phyloP scores from a whole-genome alignment of 2,113 vertebrate species.

The Marmota monax region DNA sequence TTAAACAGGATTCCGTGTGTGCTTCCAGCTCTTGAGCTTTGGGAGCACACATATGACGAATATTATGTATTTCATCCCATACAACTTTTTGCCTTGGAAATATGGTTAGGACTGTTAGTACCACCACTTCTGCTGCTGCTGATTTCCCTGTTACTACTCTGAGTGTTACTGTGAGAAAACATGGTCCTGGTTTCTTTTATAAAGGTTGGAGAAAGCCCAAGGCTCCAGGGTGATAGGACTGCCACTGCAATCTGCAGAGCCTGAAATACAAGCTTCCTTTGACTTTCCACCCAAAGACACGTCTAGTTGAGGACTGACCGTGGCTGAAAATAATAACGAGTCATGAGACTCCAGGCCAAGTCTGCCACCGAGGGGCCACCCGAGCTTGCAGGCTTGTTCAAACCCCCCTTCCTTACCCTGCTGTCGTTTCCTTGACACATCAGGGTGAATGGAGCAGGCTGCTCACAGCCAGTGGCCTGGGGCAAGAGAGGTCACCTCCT shows the following conservation, averaged over 20 bases:
- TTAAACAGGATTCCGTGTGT: neutral
- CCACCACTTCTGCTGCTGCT: neutral
- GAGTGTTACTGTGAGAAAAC: neutral
- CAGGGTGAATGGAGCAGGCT: neutral
- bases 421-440: fast-evolving
- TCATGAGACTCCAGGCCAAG: neutral
- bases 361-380: neutral
- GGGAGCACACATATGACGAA: neutral
- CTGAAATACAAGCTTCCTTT: neutral
- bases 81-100: neutral
- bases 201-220: neutral
- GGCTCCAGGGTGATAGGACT: neutral
- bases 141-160: neutral
- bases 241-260: neutral
- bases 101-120: neutral
- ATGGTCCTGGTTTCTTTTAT: neutral
- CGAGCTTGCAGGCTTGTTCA: neutral
- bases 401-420: fast-evolving
- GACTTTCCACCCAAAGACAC: neutral
- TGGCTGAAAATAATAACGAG: neutral
- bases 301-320: neutral
- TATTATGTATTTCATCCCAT: neutral
- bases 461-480: neutral
- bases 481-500: neutral
- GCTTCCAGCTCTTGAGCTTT: neutral